phyloP scores from a whole-genome alignment of 2,113 vertebrate species.

The Myotis lucifugus region DNA sequence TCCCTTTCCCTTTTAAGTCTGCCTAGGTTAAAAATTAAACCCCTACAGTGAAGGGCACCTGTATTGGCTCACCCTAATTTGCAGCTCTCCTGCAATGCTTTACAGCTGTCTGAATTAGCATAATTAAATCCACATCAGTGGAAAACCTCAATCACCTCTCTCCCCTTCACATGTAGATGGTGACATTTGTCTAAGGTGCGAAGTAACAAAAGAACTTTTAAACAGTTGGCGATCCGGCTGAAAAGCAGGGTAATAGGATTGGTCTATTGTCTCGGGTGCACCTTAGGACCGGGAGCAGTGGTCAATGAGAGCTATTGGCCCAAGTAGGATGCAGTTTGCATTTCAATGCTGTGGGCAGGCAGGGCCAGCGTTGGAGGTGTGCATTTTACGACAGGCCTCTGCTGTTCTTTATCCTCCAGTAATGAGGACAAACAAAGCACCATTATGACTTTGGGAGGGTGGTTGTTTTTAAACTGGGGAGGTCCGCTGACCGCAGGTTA shows the following conservation, averaged over 20 bases:
- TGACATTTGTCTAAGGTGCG: slow-evolving; percentile 90
- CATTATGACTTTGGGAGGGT: slow-evolving; percentile 83
- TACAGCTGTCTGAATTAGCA: slow-evolving; percentile 94
- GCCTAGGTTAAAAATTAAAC: slow-evolving; percentile 88
- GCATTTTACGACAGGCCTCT: slow-evolving; percentile 86
- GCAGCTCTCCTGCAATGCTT: slow-evolving; percentile 83
- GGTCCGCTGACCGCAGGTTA: slow-evolving; percentile 85
- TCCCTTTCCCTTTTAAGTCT: slow-evolving; percentile 80
- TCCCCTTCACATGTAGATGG: slow-evolving; percentile 93
- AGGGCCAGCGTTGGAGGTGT: slow-evolving; percentile 76
- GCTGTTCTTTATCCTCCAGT: slow-evolving; percentile 82
- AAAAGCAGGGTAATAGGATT: slow-evolving; percentile 87
- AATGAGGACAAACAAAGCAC: slow-evolving; percentile 88
- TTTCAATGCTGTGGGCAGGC: slow-evolving; percentile 83
- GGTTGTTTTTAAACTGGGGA: slow-evolving; percentile 78
- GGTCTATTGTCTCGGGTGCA: slow-evolving; percentile 88
- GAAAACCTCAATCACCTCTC: slow-evolving; percentile 91
- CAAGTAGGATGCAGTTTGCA: slow-evolving; percentile 85
- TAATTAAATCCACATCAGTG: slow-evolving; percentile 98
- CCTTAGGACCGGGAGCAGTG: slow-evolving; percentile 85
- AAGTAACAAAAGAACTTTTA: slow-evolving; percentile 89
- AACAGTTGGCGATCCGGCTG: slow-evolving; percentile 83
- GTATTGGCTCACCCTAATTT: slow-evolving; percentile 90
- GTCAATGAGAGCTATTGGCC: slow-evolving; percentile 81
- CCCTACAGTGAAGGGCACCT: slow-evolving; percentile 91